Percentiles rank a stretch among this genome's conserved stretches.
Conservation (phyloP, 2,797 vertebrate genomes). For the Streptopelia turtur region DNA sequence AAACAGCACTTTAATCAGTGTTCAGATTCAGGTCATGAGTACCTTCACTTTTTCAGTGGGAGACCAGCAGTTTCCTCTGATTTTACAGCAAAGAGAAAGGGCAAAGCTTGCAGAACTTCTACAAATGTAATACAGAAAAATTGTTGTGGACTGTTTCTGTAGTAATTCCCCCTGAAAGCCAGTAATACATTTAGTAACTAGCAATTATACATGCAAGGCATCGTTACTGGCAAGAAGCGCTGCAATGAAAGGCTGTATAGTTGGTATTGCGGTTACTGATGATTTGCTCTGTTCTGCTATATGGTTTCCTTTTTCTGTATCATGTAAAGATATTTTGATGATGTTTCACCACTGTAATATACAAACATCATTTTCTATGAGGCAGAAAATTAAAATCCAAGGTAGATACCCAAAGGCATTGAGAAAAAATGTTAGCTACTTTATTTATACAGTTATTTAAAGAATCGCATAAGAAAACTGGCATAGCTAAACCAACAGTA, state of each 20-base stretch:
- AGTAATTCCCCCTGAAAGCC: conserved; percentile 39
- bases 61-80: not conserved
- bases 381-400: conserved; percentile 66
- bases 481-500: not conserved
- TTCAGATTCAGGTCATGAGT: not conserved
- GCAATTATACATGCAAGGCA: conserved; percentile 19
- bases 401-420: conserved; percentile 64
- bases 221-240: not conserved
- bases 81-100: not conserved
- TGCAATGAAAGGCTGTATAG: conserved; percentile 44
- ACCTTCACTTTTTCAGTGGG: not conserved
- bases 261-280: conserved; percentile 13
- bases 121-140: not conserved
- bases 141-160: not conserved
- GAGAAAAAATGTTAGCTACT: conserved; percentile 32
- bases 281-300: conserved; percentile 43
- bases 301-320: conserved; percentile 39
- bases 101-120: not conserved
- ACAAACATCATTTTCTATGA: conserved; percentile 42
- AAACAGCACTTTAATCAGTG: not conserved
- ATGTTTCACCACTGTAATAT: conserved; percentile 40
- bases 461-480: conserved; percentile 41
- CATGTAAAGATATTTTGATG: conserved; percentile 32
- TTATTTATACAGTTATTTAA: conserved; percentile 62
- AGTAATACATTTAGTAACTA: conserved; percentile 38